These are phyloP conservation scores for Dioctria linearis DNA, from an alignment of 2,888 invertebrate genomes.

Conservation along the genomic window DNA sequence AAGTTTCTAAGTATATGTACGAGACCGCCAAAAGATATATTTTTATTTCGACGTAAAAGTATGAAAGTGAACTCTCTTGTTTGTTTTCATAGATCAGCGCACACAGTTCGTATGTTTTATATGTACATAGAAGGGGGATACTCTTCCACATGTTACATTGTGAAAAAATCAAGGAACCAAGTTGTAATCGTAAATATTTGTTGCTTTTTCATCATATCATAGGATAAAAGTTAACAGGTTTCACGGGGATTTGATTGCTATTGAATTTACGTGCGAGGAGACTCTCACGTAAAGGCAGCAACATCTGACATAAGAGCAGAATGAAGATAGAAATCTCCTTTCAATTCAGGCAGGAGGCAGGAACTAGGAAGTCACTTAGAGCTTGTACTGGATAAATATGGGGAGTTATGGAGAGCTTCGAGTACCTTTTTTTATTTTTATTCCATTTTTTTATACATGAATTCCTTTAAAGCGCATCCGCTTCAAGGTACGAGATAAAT, in stretches of 20 bases:
- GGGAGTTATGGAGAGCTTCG: no score
- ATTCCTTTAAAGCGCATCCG: no score
- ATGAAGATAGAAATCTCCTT: no score
- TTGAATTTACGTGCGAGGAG: conserved; percentile 41
- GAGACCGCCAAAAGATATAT: conserved; percentile 26
- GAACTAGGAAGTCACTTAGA: no score
- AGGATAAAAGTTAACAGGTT: conserved; percentile 49
- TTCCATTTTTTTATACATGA: no score
- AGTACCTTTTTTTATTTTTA: no score
- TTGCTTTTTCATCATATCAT: conserved; percentile 38
- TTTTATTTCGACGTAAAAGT: conserved; percentile 38
- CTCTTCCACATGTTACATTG: conserved; percentile 34
- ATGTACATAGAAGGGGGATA: background rate
- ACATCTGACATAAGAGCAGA: no score
- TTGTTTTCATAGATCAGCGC: conserved; percentile 27
- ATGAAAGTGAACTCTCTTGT: conserved; percentile 31
- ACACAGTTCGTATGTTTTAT: conserved; percentile 11
- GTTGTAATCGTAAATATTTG: conserved; percentile 40
- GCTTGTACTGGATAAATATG: no score
- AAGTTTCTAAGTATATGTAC: background rate
- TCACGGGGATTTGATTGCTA: conserved; percentile 44
- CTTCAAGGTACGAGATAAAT: no score
- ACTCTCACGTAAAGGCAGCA: no score
- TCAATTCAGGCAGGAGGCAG: no score
- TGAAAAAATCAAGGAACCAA: conserved; percentile 29